Conservation (phyloP, 2,797 vertebrate genomes). For the Cephalopachus bancanus region DNA sequence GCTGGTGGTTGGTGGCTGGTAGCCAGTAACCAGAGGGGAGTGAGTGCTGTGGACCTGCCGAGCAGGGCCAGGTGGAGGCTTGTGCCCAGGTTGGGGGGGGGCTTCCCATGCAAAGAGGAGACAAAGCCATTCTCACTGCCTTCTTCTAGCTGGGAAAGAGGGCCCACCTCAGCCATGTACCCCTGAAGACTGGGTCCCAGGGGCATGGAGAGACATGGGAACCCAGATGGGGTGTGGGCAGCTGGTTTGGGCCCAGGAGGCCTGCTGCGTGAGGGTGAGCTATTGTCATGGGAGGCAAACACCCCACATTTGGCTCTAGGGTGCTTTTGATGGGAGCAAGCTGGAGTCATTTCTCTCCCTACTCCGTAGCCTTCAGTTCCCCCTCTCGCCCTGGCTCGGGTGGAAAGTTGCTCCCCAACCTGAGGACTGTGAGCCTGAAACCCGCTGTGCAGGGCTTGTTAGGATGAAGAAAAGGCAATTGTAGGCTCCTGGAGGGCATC, state of each 20-base stretch:
- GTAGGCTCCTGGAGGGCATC: background rate
- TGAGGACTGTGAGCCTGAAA: background rate
- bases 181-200: background rate
- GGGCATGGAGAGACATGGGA: too few species aligned
- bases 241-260: too few species aligned
- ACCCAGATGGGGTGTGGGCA: background rate
- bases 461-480: background rate
- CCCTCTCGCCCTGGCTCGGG: background rate
- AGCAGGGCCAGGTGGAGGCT: background rate
- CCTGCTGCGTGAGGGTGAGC: background rate
- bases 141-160: background rate
- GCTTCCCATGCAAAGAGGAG: background rate
- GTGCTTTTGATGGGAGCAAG: background rate
- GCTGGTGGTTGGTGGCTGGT: background rate
- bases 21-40: background rate
- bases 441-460: rapidly evolving
- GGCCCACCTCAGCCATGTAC: background rate
- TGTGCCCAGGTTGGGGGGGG: background rate
- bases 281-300: rapidly evolving
- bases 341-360: background rate
- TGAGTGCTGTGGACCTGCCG: background rate
- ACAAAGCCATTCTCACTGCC: background rate
- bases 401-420: background rate
- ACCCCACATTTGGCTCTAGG: rapidly evolving
- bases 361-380: background rate